Conservation (phyloP, 1,140 invertebrate species). For the Hylaeus anthracinus region DNA sequence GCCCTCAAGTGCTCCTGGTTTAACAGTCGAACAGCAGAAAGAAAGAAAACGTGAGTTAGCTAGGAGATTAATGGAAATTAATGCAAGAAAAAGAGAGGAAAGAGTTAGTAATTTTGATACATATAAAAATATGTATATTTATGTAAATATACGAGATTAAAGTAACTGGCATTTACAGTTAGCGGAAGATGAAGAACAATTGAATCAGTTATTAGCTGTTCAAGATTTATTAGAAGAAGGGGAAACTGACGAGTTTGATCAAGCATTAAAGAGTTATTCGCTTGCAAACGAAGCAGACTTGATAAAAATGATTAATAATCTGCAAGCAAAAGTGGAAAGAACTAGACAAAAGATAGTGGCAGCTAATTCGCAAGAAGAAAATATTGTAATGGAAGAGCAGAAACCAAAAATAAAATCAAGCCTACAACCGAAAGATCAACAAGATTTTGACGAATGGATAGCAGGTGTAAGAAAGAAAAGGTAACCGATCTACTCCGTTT, state of each 20-base stretch:
- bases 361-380: constrained; percentile 85
- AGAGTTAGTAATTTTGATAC: constrained; percentile 77
- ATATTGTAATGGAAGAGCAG: constrained; percentile 83
- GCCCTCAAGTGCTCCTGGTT: constrained; percentile 80
- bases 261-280: constrained; percentile 84
- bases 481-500: constrained; percentile 71
- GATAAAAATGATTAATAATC: constrained; percentile 87
- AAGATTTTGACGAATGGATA: constrained; percentile 87
- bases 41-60: constrained; percentile 92
- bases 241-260: constrained; percentile 88
- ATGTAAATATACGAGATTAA: constrained; percentile 6
- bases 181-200: constrained; percentile 92
- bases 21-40: constrained; percentile 90
- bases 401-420: constrained; percentile 81
- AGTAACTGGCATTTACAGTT: constrained; percentile 79
- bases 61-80: constrained; percentile 90
- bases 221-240: constrained; percentile 90
- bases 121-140: constrained; percentile 1
- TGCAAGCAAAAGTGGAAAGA: constrained; percentile 89
- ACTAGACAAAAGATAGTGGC: constrained; percentile 89
- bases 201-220: constrained; percentile 89
- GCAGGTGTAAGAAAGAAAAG: constrained; percentile 84
- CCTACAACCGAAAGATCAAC: constrained; percentile 83
- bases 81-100: constrained; percentile 92
- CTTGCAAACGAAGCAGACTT: constrained; percentile 84